phyloP scores from a whole-genome alignment of 2,797 vertebrate genomes.

The Sphenopsis melanotis region DNA sequence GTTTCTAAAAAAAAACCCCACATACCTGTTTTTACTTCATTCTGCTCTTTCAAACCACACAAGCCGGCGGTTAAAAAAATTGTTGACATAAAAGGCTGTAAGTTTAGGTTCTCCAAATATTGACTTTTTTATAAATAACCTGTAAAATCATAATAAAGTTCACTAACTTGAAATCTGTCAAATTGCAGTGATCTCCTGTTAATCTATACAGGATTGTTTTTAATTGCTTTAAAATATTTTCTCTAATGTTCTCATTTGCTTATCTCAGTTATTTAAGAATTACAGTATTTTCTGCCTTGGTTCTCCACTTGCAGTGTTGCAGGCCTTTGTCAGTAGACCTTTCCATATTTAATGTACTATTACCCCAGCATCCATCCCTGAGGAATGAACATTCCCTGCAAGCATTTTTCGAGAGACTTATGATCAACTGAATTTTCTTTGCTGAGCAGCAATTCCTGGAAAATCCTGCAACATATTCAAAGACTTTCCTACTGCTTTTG shows the following conservation, averaged over 20 bases:
- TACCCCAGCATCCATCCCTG: neutral
- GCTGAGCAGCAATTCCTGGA: constrained; percentile 54
- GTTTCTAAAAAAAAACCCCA: constrained; percentile 2
- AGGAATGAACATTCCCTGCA: constrained; percentile 15
- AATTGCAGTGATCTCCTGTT: neutral
- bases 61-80: neutral
- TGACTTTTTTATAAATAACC: neutral
- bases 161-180: neutral
- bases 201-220: neutral
- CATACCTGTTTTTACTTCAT: constrained; percentile 11
- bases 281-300: neutral
- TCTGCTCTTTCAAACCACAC: constrained; percentile 18
- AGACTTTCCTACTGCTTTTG: constrained; percentile 46
- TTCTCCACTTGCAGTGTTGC: neutral
- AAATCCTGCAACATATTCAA: constrained; percentile 40
- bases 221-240: neutral
- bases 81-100: neutral
- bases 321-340: neutral
- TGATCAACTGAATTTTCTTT: constrained; percentile 44
- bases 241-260: neutral
- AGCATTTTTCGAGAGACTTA: neutral
- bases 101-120: neutral
- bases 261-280: neutral
- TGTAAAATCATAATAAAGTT: neutral
- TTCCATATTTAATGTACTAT: neutral